Evolutionary conservation across 1,140 invertebrate genomes (phyloP).

Genomic region (Sarcophaga peregrina): DNA sequence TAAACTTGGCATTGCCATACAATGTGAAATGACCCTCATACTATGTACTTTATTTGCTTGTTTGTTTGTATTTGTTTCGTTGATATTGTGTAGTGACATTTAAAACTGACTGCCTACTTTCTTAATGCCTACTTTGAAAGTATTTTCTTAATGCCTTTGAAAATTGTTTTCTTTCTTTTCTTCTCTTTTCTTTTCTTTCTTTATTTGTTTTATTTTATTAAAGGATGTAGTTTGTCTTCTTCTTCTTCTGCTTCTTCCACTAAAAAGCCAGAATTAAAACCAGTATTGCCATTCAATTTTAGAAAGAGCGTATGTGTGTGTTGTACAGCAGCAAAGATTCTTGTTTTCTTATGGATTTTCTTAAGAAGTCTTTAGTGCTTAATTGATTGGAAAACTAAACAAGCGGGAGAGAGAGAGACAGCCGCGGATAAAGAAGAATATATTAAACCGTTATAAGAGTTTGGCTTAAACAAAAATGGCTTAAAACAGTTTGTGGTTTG

Average conservation of each 20-base stretch:
- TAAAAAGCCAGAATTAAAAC: no score
- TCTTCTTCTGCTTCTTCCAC: no score
- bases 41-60: no score
- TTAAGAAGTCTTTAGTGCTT: constrained; percentile 30
- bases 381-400: constrained; percentile 25
- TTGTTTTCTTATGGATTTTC: constrained; percentile 7
- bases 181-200: neutral
- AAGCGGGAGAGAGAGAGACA: no score
- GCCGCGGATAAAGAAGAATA: neutral
- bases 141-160: neutral
- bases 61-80: neutral
- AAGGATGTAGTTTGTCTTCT: no score
- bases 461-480: neutral
- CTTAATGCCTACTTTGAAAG: neutral
- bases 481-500: neutral
- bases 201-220: no score
- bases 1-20: no score
- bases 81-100: neutral
- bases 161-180: neutral
- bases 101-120: neutral
- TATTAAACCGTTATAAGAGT: neutral
- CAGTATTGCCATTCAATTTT: neutral
- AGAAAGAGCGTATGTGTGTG: neutral
- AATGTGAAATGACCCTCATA: no score
- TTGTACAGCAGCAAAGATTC: neutral